Base-by-base conservation (phyloP, 2,113 vertebrate species). In the Pavo muticus region DNA sequence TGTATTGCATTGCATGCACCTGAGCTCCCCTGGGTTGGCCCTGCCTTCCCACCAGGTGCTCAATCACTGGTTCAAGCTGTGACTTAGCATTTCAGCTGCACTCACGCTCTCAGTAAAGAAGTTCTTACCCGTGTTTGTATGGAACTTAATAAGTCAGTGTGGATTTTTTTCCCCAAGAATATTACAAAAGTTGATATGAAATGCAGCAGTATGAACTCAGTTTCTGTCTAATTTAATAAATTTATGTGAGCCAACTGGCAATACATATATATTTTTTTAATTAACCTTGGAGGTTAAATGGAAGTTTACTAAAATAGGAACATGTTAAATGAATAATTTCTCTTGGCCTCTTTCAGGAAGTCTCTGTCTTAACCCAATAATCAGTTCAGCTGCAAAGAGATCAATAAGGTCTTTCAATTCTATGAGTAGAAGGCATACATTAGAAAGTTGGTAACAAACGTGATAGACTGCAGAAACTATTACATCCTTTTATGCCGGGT, bases 341-440 rank as follows among this genome's bases (percentile, higher is more conserved):
- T 95, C 88, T 73, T 93, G 71, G 61, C 76, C 94, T 93, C 68
- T 91, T 88, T 91, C 82, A 94, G 61, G 27, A 89, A 86, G 57
- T 45, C 63, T 89, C 47, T 91, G 50, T 89, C 87, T 97, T 97
- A 91, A 76, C 91, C 94, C 95, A 95, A 79, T 90, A 95, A 94
- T 73, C 95, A 88, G 75, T 83, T 84, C 89, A 91, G 72, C 90
- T 93, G 84, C 67, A 86, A 90, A 87, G 87, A 92, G 84, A 95
- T 95, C 93, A 93, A 91, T 96, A 95, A 95, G 82, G 90, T 93
- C 94, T 92, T 94, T 82, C 91, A 75, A 95, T 93, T 84, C 87
- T 86, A 44, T 73, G 76, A 94, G 47, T 68, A 87, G 50, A 92
- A 95, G 64, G 84, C 87, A 91, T 85, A 63, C 64, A 93, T 96